Evolutionary conservation across 2,113 vertebrate genomes (phyloP).

Genomic region (Piliocolobus tephrosceles): DNA sequence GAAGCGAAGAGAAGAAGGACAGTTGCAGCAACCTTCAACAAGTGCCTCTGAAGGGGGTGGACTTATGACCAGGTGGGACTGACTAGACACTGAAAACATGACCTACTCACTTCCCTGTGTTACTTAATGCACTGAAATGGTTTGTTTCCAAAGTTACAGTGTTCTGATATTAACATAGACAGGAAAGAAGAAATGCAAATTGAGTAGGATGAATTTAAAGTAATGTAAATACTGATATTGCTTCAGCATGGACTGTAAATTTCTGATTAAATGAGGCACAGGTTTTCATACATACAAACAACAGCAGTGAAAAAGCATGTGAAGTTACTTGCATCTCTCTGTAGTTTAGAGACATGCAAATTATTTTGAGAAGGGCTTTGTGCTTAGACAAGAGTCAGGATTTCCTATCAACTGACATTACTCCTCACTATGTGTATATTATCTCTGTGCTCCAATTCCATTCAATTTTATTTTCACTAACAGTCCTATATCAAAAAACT

Average conservation of each 20-base stretch:
- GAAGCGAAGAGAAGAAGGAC: conserved; percentile 90
- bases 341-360: background rate
- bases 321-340: background rate
- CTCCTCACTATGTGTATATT: background rate
- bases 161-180: background rate
- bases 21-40: conserved; percentile 79
- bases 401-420: conserved; percentile 9
- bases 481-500: conserved; percentile 62
- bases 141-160: conserved; percentile 7
- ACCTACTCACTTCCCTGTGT: background rate
- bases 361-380: conserved; percentile 37
- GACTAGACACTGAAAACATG: background rate
- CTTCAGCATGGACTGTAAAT: background rate
- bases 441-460: conserved; percentile 42
- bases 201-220: conserved; percentile 29
- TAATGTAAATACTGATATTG: conserved; percentile 5
- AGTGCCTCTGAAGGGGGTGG: conserved; percentile 88
- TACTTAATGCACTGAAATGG: background rate
- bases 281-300: background rate
- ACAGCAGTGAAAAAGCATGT: background rate
- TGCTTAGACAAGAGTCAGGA: background rate
- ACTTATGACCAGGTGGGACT: conserved; percentile 94
- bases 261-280: conserved; percentile 44
- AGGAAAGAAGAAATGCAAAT: conserved; percentile 38
- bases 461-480: conserved; percentile 63